Evolutionary conservation across 2,113 vertebrate genomes (phyloP), one percentile per base, ranked within the genome.

Genomic region (Corythornis madagascariensis): DNA sequence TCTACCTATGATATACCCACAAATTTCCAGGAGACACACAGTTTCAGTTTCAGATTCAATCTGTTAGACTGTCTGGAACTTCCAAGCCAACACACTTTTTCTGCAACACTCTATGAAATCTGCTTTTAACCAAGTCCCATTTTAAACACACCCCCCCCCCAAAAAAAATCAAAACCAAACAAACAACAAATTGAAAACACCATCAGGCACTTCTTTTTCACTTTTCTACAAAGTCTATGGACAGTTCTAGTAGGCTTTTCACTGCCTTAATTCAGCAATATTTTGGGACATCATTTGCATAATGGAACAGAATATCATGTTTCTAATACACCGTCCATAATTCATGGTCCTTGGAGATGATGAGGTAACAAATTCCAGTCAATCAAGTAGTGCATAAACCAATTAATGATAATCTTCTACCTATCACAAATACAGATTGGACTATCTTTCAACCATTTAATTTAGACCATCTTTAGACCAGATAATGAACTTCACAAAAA

Each of bases 401-500:
- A 81, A 53, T 88, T 77, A 28, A 83, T 86, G 53, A 81, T 88
- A n/a, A 73, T 72, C 70, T 89, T 29, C 61, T 89, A 48, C 40
- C 57, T 94, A 78, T 78, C 45, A 64, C n/a, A 74, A 79, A 50
- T 24, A 20, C 18, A 9, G 40, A 89, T 53, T 59, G 24, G 50
- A 86, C 45, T 85, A 67, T 89, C 72, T 38, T 38, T 38, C 38
- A 38, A 38, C 38, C 38, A 38, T 74, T 83, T 78, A 73, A 38
- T 38, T 57, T 59, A 20, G 50, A 86, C 45, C 82, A 67, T 89
- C 72, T 74, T 83, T 78, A 73, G 22, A 76, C n/a, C 26, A 86
- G 55, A 78, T 89, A 78, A 89, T 76, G n/a, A 70, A 71, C 48
- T 86, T 86, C 74, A 50, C 33, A 29, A 86, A 67, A 86, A 92